A percentile compares a stretch with the other conserved stretches of the same genome.
phyloP scores from a whole-genome alignment of 2,113 vertebrate species.

The Lampris megalopsis region DNA sequence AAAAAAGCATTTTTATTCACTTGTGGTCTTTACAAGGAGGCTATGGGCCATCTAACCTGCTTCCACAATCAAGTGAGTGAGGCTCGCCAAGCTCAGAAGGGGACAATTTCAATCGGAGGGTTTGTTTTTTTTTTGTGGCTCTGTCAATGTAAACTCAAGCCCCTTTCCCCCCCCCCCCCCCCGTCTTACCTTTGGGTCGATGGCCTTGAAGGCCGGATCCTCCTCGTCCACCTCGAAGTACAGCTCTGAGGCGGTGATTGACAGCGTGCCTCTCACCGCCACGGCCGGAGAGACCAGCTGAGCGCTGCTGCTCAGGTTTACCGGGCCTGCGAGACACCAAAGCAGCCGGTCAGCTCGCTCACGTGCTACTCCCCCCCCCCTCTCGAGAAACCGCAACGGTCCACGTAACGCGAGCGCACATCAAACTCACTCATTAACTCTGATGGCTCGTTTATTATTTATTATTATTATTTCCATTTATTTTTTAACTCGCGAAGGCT shows the following conservation, averaged over 20 bases:
- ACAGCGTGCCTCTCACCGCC: constrained; percentile 92
- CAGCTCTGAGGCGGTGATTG: constrained; percentile 94
- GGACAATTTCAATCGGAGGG: constrained; percentile 8
- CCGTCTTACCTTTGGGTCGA: constrained; percentile 95
- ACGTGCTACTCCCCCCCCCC: background rate
- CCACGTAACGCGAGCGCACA: constrained; percentile 19
- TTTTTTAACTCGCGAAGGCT: too few species aligned
- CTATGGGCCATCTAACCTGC: background rate
- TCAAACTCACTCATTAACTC: constrained; percentile 33
- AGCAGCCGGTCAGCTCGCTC: constrained; percentile 29
- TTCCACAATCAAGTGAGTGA: background rate
- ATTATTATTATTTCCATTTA: too few species aligned
- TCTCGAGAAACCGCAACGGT: too few species aligned
- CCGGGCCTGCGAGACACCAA: constrained; percentile 86
- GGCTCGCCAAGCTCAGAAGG: background rate
- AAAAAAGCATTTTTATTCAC: too few species aligned
- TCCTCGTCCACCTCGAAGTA: constrained; percentile 99
- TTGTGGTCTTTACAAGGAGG: too few species aligned
- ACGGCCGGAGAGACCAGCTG: constrained; percentile 93
- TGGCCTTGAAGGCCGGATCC: constrained; percentile 92
- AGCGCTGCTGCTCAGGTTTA: constrained; percentile 90
- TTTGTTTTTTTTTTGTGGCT: background rate
- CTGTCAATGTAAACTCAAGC: constrained; percentile 33
- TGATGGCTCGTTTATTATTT: background rate
- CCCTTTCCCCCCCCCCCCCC: background rate